These are phyloP conservation scores for Gadopsis marmoratus DNA, from an alignment of 2,797 vertebrate genomes.

Conservation along the genomic window DNA sequence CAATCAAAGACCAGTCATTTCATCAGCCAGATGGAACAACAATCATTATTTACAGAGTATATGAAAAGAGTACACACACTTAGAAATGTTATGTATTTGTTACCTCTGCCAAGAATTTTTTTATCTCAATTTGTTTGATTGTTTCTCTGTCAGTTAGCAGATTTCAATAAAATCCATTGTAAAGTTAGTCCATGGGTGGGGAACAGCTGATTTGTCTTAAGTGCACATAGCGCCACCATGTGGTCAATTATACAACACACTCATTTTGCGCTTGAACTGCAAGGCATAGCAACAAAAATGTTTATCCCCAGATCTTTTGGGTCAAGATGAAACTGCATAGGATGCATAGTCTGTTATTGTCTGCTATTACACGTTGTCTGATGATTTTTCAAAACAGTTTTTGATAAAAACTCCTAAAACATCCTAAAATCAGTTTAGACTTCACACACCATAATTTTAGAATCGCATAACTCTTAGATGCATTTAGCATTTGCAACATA, in stretches of 20 bases:
- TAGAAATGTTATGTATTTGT: not conserved
- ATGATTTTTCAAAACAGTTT: not conserved
- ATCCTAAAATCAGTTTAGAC: no score
- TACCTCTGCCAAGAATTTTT: not conserved
- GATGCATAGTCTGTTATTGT: no score
- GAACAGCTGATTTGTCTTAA: not conserved
- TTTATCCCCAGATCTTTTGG: not conserved
- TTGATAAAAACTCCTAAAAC: conserved; percentile 5
- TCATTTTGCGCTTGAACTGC: not conserved
- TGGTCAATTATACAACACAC: not conserved
- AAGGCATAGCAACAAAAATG: not conserved
- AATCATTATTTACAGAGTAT: conserved; percentile 13
- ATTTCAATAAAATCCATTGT: not conserved
- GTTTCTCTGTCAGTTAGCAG: conserved; percentile 5
- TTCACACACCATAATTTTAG: not conserved
- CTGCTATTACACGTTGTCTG: not conserved
- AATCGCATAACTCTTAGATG: not conserved
- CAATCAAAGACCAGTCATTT: conserved; percentile 41
- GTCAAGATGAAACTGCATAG: not conserved
- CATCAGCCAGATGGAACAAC: conserved; percentile 24
- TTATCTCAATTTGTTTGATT: not conserved
- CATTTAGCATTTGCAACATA: not conserved
- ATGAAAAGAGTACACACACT: not conserved
- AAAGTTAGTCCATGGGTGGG: not conserved
- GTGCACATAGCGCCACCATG: not conserved